Evolutionary conservation across 30 jellyfish, hydroid and myxozoan genomes (phyloP), one percentile per base, ranked within the genome.

Genomic region (Pseudorhiza aurosa): DNA sequence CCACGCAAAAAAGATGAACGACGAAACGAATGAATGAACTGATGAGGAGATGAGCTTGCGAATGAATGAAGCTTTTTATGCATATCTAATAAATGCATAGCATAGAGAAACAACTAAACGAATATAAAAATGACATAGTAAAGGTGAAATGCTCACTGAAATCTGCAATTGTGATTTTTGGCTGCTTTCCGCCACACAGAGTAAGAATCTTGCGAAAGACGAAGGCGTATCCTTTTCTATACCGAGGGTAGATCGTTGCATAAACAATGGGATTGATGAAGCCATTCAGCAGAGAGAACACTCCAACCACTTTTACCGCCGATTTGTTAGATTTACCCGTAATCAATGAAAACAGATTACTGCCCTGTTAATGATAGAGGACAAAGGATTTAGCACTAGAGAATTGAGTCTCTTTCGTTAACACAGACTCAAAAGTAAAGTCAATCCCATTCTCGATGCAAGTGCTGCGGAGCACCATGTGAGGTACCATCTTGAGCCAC

Each of bases 181-280:
- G 89, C 35, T 58, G 56, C 24, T 27, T 68, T 25, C 96, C 92
- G 1, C 96, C 96, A 50, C 96, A 87, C 2, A 76, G 0, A 12
- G 82, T 40, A 60, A 68, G 74, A n/a, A 77, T 59, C 21, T 72
- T 77, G 18, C 67, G 59, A 40, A 72, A 47, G 64, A 76, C 85
- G 42, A 65, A 87, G 46, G 58, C 21, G 46, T 72, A 87, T 17
- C 96, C 96, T 76, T 77, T 87, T 44, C 51, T 76, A 51, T 87
- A 87, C 36, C 96, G 65, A n/a, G 96, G 89, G 39, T 76, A 74
- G 7, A 87, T 53, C 0, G 96, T 67, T 6, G 81, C 88, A 35
- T 87, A 87, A 1, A 87, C 76, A 10, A 87, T 42, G 1, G 96
- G 96, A 39, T 87, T 87, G 30, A 87, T 22, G 17, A 87, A 47